phyloP scores from a whole-genome alignment of 1,140 invertebrate species.

The Solenopsis invicta region DNA sequence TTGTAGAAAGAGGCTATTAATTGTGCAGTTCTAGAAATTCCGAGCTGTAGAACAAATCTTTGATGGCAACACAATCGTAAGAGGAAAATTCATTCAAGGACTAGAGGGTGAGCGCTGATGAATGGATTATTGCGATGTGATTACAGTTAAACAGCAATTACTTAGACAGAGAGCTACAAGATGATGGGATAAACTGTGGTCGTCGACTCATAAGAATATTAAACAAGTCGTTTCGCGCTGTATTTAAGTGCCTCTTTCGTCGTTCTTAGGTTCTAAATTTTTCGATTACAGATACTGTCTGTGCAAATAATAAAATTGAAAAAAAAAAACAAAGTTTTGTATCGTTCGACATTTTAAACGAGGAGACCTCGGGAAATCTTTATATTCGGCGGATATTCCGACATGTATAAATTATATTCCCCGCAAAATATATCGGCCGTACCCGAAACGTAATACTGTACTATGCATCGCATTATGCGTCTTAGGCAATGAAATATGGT shows the following conservation, averaged over 20 bases:
- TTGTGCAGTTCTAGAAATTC: not conserved
- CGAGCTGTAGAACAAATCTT: not conserved
- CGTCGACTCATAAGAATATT: constrained; percentile 16
- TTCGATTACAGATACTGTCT: not conserved
- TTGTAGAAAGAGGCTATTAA: not conserved
- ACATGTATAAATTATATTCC: constrained; percentile 33
- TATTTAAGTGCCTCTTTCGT: not conserved
- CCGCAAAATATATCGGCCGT: not conserved
- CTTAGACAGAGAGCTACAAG: not conserved
- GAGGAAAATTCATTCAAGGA: constrained; percentile 22
- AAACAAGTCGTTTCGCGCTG: not conserved
- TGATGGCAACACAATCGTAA: not conserved
- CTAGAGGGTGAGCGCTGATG: not conserved
- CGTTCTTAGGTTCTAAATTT: not conserved
- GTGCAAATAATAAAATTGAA: no score
- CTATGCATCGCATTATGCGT: constrained; percentile 44
- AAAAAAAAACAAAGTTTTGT: not conserved
- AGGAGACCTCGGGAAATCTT: not conserved
- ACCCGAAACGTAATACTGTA: constrained; percentile 33
- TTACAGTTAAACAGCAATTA: constrained; percentile 30
- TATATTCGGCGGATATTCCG: not conserved
- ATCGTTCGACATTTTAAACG: not conserved
- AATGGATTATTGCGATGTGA: constrained; percentile 31
- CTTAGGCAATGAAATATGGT: constrained; percentile 59
- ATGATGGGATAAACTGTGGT: not conserved